Conservation (phyloP, 2,113 vertebrate species). For the Apodemus sylvaticus region DNA sequence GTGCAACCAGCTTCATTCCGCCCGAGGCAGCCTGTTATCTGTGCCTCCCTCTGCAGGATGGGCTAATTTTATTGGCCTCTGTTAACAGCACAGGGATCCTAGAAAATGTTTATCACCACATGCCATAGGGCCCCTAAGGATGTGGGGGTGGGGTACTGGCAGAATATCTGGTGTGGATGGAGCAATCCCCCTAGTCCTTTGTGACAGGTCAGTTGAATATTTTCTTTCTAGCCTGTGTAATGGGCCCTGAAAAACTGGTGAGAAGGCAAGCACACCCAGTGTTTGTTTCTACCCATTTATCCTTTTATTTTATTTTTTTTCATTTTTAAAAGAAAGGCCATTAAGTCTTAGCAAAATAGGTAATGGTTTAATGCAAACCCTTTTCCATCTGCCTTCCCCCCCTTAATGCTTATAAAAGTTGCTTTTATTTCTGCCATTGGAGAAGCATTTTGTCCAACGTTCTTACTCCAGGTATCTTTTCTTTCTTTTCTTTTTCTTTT, state of each 20-base stretch:
- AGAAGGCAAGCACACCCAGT: neutral
- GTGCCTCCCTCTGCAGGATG: neutral
- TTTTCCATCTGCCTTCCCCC: neutral
- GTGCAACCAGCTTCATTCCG: too few species aligned
- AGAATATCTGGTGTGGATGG: neutral
- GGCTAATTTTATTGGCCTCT: neutral
- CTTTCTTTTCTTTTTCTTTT: too few species aligned
- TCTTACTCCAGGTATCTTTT: neutral
- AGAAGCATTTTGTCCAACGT: neutral
- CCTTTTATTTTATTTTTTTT: neutral
- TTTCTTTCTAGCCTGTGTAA: neutral
- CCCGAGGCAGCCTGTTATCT: neutral
- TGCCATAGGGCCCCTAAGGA: neutral
- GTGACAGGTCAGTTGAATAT: neutral
- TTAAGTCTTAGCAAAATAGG: conserved; percentile 45
- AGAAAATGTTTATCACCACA: neutral
- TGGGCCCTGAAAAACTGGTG: neutral
- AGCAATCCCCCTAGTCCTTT: neutral
- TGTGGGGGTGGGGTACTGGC: neutral
- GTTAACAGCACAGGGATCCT: neutral
- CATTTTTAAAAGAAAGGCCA: neutral
- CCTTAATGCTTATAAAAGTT: neutral
- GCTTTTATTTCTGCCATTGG: neutral
- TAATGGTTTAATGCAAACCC: neutral
- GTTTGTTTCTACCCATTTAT: conserved; percentile 5